phyloP scores from a whole-genome alignment of 2,113 vertebrate species.

The Excalfactoria chinensis region DNA sequence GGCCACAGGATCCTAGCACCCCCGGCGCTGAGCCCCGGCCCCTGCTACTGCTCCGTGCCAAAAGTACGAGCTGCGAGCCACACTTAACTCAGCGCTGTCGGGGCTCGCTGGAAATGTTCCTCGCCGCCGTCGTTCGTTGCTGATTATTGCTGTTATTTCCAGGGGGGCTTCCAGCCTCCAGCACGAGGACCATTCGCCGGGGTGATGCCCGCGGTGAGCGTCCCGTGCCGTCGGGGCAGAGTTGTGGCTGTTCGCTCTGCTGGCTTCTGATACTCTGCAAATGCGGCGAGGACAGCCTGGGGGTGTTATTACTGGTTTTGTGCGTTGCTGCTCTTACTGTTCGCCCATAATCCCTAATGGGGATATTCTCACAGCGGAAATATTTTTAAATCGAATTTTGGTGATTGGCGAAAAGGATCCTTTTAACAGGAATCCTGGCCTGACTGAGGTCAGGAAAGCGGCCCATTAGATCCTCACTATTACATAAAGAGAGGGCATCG shows the following conservation, averaged over 20 bases:
- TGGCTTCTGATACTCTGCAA: not conserved
- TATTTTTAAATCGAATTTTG: not conserved
- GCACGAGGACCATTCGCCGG: too few species aligned
- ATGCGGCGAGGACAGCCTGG: accelerated
- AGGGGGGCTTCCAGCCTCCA: not conserved
- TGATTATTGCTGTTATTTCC: not conserved
- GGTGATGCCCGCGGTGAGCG: not conserved
- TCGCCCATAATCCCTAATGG: not conserved
- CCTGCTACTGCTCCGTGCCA: too few species aligned
- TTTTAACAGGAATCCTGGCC: not conserved
- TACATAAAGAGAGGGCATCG: not conserved
- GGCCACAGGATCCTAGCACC: not conserved
- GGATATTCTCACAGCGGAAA: not conserved
- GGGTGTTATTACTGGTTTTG: not conserved
- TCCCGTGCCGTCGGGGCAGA: accelerated
- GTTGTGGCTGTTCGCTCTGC: too few species aligned
- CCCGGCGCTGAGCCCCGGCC: not conserved
- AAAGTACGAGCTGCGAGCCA: too few species aligned
- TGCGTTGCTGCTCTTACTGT: not conserved
- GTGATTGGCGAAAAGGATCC: accelerated
- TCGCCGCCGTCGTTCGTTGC: not conserved
- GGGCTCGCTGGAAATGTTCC: not conserved
- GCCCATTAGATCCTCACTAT: not conserved
- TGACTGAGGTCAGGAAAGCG: accelerated
- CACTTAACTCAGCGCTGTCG: accelerated